phyloP scores from a whole-genome alignment of 1,140 invertebrate species.

The Eurosta solidaginis region DNA sequence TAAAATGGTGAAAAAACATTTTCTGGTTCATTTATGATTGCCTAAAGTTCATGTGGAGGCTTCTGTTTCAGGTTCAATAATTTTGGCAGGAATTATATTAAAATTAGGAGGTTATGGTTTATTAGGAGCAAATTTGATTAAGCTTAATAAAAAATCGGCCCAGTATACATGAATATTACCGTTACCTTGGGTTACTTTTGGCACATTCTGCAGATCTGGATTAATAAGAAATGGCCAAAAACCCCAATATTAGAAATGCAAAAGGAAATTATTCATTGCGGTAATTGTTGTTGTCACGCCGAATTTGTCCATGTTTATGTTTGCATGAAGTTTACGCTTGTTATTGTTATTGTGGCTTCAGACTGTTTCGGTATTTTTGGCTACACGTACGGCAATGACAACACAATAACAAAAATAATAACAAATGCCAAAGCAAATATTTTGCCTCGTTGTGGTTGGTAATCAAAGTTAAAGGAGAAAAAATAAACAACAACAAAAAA shows the following conservation, averaged over 20 bases:
- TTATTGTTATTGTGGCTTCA: not conserved
- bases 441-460: conserved; percentile 10
- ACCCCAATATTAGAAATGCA: not conserved
- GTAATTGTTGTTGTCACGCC: conserved; percentile 24
- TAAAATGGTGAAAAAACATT: no score
- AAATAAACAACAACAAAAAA: not conserved
- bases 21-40: no score
- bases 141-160: no score
- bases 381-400: not conserved
- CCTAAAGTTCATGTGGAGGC: no score
- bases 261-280: conserved; percentile 19
- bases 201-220: no score
- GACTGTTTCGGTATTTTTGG: not conserved
- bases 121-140: no score
- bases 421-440: conserved; percentile 26
- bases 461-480: not conserved
- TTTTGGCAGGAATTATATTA: no score
- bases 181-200: no score
- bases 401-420: conserved; percentile 1
- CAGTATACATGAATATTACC: no score
- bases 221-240: no score
- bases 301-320: not conserved
- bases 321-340: not conserved
- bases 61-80: no score
- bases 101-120: no score